These are phyloP conservation scores for Drosophila bocqueti DNA, from an alignment of 1,140 invertebrate genomes.

Conservation along the genomic window DNA sequence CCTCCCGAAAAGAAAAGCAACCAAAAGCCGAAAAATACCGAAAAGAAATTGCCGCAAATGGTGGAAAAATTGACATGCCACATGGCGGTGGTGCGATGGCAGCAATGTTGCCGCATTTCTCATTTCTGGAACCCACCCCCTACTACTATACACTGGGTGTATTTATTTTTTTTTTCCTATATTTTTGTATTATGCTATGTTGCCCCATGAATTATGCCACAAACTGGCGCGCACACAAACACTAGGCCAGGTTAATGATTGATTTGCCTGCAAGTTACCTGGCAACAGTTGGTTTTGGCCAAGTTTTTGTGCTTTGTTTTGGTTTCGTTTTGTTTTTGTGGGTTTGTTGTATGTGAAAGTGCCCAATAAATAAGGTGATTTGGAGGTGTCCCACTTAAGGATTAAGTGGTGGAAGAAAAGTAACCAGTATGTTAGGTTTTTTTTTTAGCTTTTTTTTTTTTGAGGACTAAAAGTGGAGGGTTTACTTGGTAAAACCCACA, in stretches of 20 bases:
- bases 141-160: background rate
- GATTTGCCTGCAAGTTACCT: constrained; percentile 45
- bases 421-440: background rate
- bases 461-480: background rate
- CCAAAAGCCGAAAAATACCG: constrained; percentile 6
- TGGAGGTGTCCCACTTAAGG: constrained; percentile 25
- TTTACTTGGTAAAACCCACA: background rate
- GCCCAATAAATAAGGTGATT: constrained; percentile 20
- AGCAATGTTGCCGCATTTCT: constrained; percentile 67
- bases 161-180: constrained; percentile 1
- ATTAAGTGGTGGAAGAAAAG: background rate
- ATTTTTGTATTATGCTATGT: constrained; percentile 46
- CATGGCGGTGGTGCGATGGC: constrained; percentile 39
- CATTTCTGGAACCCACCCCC: background rate
- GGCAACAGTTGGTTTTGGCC: constrained; percentile 80
- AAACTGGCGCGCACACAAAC: constrained; percentile 13
- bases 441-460: background rate
- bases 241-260: constrained; percentile 8
- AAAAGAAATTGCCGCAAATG: constrained; percentile 66
- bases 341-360: constrained; percentile 44
- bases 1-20: background rate
- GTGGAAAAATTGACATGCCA: constrained; percentile 67
- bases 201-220: constrained; percentile 56
- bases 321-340: background rate
- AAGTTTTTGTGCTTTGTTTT: constrained; percentile 30